Evolutionary conservation across 2,113 vertebrate species (phyloP), one percentile per base, ranked within the genome.

Genomic region (Ammodramus savannarum): DNA sequence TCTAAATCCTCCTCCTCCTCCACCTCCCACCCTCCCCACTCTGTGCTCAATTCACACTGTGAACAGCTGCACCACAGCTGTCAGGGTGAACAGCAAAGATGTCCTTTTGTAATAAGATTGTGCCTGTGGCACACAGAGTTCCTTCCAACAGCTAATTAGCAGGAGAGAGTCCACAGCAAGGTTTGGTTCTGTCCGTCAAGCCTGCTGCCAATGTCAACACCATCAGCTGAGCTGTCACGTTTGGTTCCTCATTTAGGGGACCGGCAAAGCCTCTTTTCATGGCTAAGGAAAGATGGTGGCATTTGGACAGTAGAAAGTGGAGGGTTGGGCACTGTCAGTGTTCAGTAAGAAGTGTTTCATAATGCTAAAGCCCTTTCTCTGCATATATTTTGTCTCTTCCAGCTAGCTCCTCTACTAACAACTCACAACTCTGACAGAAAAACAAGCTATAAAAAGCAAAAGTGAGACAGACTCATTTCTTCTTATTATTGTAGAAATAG

Each of bases 121-220:
- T 90, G 97, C 95, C 98, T 97, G 98, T 98, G 98, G 98, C 97
- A 97, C 98, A 98, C 89, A 96, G 93, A 98, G 97, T 97, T 98
- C 95, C 95, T 97, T 98, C 97, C 82, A 98, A 98, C 97, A 98
- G 97, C 98, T 99, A 98, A 99, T 99, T 99, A 99, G 98, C 46
- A 79, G 97, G 96, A 97, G 97, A 93, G 86, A 96, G 97, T 97
- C 97, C 98, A 98, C 92, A 26, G 95, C 87, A 95, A 97, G 97
- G 98, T 98, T 98, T 98, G 96, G 86, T 89, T 93, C 98, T 97
- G 97, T 99, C 99, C 97, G 54, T 99, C 99, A 99, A 98, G 80
- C 96, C 97, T 95, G 93, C 92, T 97, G 97, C 98, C 98, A 94
- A 81, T 90, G 97, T 95, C 98, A 98, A 98, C 98, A 98, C 97